phyloP scores from a whole-genome alignment of 2,113 vertebrate species.

The Alligator mississippiensis region DNA sequence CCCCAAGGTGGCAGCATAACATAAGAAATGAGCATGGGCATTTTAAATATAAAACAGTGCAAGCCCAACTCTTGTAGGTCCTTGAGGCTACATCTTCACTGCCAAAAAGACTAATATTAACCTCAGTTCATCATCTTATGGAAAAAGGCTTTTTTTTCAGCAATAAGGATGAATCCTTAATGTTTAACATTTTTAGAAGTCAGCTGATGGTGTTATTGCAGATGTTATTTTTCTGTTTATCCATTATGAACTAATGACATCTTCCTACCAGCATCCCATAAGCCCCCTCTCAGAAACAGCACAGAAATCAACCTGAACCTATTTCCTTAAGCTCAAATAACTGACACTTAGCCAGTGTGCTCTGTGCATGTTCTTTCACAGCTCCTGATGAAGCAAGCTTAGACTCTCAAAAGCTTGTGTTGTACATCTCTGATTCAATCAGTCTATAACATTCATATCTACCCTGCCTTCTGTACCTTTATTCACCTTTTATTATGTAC shows the following conservation, averaged over 20 bases:
- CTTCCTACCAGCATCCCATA: too few species aligned
- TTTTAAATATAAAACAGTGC: rapidly evolving
- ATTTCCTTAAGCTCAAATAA: too few species aligned
- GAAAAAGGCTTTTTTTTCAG: not conserved
- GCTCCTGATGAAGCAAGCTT: too few species aligned
- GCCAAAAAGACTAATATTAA: not conserved
- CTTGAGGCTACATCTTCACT: conserved; percentile 49
- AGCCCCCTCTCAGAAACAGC: too few species aligned
- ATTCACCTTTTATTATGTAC: not conserved
- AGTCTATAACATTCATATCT: not conserved
- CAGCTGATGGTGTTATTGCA: not conserved
- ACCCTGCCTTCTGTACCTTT: not conserved
- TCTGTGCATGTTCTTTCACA: too few species aligned
- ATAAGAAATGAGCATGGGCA: conserved; percentile 55
- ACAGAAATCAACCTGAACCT: too few species aligned
- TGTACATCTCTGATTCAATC: too few species aligned
- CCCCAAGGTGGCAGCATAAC: conserved; percentile 79
- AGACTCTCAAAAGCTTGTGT: too few species aligned
- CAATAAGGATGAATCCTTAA: not conserved
- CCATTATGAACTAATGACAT: not conserved
- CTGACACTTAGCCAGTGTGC: too few species aligned
- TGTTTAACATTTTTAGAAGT: not conserved
- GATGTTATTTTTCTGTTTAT: not conserved
- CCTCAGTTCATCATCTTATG: too few species aligned
- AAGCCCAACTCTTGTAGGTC: not conserved